Evolutionary conservation across 1,140 invertebrate species (phyloP).

Genomic region (Protaetia brevitarsis): DNA sequence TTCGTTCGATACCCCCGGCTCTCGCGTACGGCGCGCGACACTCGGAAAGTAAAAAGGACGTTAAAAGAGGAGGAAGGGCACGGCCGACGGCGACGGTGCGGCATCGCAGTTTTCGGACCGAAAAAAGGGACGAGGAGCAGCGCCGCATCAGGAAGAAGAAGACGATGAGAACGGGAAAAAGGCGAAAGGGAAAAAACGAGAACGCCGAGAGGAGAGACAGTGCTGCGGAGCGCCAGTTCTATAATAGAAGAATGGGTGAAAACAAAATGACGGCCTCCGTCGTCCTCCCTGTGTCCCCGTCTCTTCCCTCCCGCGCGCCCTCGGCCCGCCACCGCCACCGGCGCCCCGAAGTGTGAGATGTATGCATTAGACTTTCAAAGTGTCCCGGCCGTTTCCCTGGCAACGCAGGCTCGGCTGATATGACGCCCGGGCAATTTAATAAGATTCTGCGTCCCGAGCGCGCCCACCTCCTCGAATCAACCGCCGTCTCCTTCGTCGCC

Average conservation of each 20-base stretch:
- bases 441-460: constrained; percentile 47
- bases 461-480: constrained; percentile 28
- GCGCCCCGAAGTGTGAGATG: constrained; percentile 49
- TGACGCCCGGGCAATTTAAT: constrained; percentile 51
- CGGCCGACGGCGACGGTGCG: not conserved
- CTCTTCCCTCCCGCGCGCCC: constrained; percentile 25
- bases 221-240: constrained; percentile 34
- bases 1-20: constrained; percentile 20
- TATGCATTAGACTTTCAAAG: constrained; percentile 52
- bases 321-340: constrained; percentile 34
- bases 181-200: constrained; percentile 25
- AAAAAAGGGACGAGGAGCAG: not conserved
- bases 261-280: constrained; percentile 44
- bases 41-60: constrained; percentile 27
- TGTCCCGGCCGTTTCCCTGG: constrained; percentile 49
- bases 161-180: constrained; percentile 9
- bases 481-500: constrained; percentile 29
- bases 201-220: constrained; percentile 26
- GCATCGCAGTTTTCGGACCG: not conserved
- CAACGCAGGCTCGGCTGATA: constrained; percentile 48
- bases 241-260: constrained; percentile 43
- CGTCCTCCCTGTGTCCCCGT: constrained; percentile 31
- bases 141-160: not conserved
- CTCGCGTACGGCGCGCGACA: constrained; percentile 27
- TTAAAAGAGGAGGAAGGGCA: not conserved